Evolutionary conservation across 2,797 vertebrate species (phyloP).

Genomic region (Cyclura pinguis): DNA sequence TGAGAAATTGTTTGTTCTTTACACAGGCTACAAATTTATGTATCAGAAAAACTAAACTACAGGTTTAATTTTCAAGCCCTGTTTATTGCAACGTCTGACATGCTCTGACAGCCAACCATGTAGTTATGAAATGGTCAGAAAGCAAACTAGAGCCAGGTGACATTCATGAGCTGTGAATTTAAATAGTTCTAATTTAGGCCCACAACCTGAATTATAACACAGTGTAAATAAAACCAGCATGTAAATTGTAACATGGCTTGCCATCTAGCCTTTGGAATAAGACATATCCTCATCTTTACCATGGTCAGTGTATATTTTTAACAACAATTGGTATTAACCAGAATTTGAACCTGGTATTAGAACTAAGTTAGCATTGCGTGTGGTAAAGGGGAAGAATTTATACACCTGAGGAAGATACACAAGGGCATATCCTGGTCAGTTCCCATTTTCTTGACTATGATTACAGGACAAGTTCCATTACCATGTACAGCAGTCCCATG

Average conservation of each 20-base stretch:
- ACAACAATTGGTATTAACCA: neutral
- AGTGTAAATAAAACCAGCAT: neutral
- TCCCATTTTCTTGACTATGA: neutral
- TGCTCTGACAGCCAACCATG: neutral
- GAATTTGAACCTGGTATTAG: neutral
- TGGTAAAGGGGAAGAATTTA: neutral
- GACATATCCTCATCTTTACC: neutral
- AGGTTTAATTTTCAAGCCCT: conserved; percentile 8
- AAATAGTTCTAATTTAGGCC: neutral
- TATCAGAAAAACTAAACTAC: neutral
- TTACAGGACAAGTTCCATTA: neutral
- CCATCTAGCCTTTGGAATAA: neutral
- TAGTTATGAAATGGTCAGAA: conserved; percentile 7
- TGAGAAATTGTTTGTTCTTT: neutral
- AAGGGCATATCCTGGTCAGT: neutral
- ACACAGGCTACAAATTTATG: neutral
- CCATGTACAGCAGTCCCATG: neutral
- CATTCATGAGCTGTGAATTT: neutral
- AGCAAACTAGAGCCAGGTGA: neutral
- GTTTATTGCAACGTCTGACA: neutral
- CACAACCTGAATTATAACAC: neutral
- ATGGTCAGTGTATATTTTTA: neutral
- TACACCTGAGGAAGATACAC: neutral
- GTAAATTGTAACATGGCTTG: neutral
- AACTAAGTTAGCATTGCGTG: neutral